A percentile compares a stretch with the other conserved stretches of the same genome.
These are phyloP conservation scores for Clarias fuscus DNA, from an alignment of 2,797 vertebrate species.

Conservation along the genomic window DNA sequence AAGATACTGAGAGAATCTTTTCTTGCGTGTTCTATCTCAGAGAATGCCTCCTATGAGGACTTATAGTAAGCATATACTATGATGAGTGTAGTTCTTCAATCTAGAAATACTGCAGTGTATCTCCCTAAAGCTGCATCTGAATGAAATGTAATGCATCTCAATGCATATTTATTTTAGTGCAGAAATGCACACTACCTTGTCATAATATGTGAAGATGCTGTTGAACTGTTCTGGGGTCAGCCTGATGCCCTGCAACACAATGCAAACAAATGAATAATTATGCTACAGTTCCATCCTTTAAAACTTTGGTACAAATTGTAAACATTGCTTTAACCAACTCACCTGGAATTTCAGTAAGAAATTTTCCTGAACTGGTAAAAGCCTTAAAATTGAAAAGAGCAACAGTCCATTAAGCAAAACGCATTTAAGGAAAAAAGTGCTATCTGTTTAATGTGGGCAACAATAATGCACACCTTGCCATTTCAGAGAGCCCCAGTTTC, in stretches of 20 bases:
- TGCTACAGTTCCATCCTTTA: background rate
- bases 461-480: slow-evolving; percentile 85
- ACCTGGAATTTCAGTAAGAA: slow-evolving; percentile 81
- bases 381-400: slow-evolving; percentile 66
- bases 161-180: slow-evolving; percentile 5
- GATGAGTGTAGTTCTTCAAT: background rate
- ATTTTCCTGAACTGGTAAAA: slow-evolving; percentile 91
- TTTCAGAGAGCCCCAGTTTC: slow-evolving; percentile 94
- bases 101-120: background rate
- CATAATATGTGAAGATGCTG: slow-evolving; percentile 88
- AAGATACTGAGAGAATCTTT: background rate
- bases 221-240: slow-evolving; percentile 86
- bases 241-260: slow-evolving; percentile 83
- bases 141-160: background rate
- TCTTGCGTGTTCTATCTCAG: background rate
- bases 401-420: slow-evolving; percentile 3
- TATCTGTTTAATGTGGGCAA: background rate
- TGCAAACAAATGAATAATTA: slow-evolving; percentile 19
- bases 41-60: background rate
- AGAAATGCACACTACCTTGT: slow-evolving; percentile 82
- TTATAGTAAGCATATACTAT: background rate
- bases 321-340: background rate
- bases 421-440: background rate
- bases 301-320: background rate
- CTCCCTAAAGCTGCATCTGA: background rate